Base-by-base conservation (phyloP, 2,797 vertebrate species). In the Girardinus metallicus region DNA sequence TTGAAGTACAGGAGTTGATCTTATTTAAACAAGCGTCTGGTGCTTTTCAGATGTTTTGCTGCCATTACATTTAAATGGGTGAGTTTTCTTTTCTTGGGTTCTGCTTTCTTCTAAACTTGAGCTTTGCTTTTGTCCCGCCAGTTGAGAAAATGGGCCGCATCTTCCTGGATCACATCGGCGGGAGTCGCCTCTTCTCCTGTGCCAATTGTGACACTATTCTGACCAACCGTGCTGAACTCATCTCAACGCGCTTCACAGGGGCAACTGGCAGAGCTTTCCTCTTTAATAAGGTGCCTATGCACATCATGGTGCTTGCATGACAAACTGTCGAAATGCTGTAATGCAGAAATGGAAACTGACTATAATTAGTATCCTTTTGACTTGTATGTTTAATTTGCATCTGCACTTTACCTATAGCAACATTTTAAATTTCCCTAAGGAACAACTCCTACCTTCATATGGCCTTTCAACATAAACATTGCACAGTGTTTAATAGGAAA, bases 191-290 rank as follows among this genome's bases (percentile, higher is more conserved):
- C 80, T 99, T 99, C 92, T 99, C 98, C 84, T 99, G 98, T n/a
- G 98, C 98, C 80, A 99, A 99, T 95, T 99, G 98, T 4, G 98
- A 99, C 93, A 99, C 98, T 0, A 99, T 99, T 80, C 94, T 99
- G 94, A 99, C 98, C 87, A 99, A 99, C 86, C 96, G 98, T 43
- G 97, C 98, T 0, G 98, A 99, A 88, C 97, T 99, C 79, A 99
- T 99, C 95, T 99, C 98, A 53, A 99, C 98, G 0, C 97, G 98
- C 79, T 99, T 99, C 89, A 99, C 98, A 5, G 98, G 98, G 11
- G 98, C 98, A 87, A 99, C 98, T 0, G 98, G 98, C 73, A 94
- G 98, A 86, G 98, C 98, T 5, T 99, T 99, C 88, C 96, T 99
- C 82, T 99, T 99, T 90, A 99, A 99, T 92, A 99, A 99, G 98